Evolutionary conservation across 2,797 vertebrate genomes (phyloP), one percentile per base, ranked within the genome.

Genomic region (Denticeps clupeoides): DNA sequence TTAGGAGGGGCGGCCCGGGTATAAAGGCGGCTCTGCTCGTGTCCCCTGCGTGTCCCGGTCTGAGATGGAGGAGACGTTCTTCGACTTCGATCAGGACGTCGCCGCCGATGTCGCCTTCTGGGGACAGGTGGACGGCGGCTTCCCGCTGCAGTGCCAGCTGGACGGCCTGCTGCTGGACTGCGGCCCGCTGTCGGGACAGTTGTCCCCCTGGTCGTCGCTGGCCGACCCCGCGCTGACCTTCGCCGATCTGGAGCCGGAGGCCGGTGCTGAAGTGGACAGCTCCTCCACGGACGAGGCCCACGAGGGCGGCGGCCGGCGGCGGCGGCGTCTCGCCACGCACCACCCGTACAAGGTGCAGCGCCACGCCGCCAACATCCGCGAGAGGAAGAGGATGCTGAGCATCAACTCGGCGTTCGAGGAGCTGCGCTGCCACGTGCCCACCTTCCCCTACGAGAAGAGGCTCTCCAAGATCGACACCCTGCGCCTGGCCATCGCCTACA

Each of bases 401-500:
- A 84, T 87, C 64, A 87, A 83, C 43, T 73, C 84, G 0, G 85
- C 82, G 41, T 89, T 88, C 3, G 75, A 82, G 7, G 68, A 78
- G 59, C 85, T 85, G 4, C 74, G 85, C n/a, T 63, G 78, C 53
- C 83, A 67, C 2, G 79, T 89, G 1, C 86, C 85, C 0, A 85
- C 87, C 3, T 87, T 89, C 27, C 86, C 83, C 0, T 85, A 82
- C 11, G 88, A 90, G 72, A 87, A 80, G 29, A 68, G 77, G 1
- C 77, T 91, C 42, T 87, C 88, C 9, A 88, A 91, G 67, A 89
- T 88, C 0, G 82, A 86, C 66, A 87, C 83, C 0, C 75, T 90
- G 13, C 42, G 71, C 2, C 47, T 86, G 61, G 87, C 82, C 49
- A 86, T 84, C 0, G 85, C 85, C 1, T 89, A 86, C 73, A 84